phyloP scores from a whole-genome alignment of 2,888 invertebrate genomes.

The Acleris cristana region DNA sequence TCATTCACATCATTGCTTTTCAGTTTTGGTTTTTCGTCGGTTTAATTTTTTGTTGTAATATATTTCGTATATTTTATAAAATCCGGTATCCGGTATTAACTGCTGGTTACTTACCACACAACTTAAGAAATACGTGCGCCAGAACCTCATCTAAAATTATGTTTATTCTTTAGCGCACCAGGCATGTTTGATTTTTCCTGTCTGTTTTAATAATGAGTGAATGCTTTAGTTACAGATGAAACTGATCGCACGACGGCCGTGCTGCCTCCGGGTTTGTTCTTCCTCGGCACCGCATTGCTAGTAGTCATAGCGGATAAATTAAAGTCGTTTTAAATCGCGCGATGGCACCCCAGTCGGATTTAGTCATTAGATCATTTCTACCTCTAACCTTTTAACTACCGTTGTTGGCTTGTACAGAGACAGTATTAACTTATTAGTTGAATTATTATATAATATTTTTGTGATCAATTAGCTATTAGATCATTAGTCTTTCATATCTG shows the following conservation, averaged over 20 bases:
- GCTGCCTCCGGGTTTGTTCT: slow-evolving; percentile 73
- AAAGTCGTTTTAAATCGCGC: slow-evolving; percentile 56
- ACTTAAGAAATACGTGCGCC: too few species aligned
- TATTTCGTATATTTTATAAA: too few species aligned
- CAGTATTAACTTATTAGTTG: slow-evolving; percentile 71
- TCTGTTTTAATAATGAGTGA: background rate
- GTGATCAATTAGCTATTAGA: slow-evolving; percentile 31
- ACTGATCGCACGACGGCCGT: slow-evolving; percentile 64
- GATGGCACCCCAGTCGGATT: slow-evolving; percentile 42
- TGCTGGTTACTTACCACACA: too few species aligned
- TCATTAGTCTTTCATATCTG: slow-evolving; percentile 26
- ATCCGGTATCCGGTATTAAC: too few species aligned
- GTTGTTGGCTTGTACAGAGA: slow-evolving; percentile 47
- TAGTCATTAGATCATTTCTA: slow-evolving; percentile 55
- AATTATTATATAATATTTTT: slow-evolving; percentile 50
- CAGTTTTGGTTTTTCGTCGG: too few species aligned
- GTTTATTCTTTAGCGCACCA: too few species aligned
- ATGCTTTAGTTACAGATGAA: slow-evolving; percentile 62
- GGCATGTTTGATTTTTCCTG: too few species aligned
- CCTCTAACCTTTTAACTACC: slow-evolving; percentile 53
- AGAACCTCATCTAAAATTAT: too few species aligned
- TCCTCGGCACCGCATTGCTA: slow-evolving; percentile 75
- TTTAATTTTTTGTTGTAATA: too few species aligned
- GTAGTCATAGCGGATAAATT: slow-evolving; percentile 78
- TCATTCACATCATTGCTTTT: too few species aligned